Percentiles rank a stretch among this genome's conserved stretches.
These are phyloP conservation scores for Pristionchus fissidentatus DNA, from an alignment of 2,888 invertebrate genomes.

Conservation along the genomic window DNA sequence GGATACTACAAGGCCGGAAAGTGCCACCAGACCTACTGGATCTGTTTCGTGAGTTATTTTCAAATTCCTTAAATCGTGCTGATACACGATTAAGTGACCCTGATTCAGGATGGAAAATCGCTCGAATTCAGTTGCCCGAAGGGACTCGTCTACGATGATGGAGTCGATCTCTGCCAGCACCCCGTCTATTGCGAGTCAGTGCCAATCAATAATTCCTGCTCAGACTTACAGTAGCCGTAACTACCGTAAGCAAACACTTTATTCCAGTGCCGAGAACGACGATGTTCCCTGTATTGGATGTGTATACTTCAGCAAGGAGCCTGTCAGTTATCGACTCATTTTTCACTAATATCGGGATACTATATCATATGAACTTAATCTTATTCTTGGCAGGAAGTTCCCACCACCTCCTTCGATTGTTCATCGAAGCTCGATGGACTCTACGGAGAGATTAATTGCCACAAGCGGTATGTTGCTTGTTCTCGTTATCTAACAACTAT, in stretches of 20 bases:
- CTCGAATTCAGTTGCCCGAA: slow-evolving; percentile 43
- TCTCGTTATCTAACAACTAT: too few relatives aligned
- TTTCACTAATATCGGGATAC: background rate
- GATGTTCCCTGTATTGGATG: too few relatives aligned
- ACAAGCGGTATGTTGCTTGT: slow-evolving; percentile 31
- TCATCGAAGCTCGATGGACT: slow-evolving; percentile 12
- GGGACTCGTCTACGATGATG: slow-evolving; percentile 43
- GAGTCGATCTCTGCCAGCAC: slow-evolving; percentile 48
- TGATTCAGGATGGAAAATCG: slow-evolving; percentile 31
- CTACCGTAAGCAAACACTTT: too few relatives aligned
- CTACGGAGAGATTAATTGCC: slow-evolving; percentile 30
- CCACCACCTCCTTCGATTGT: slow-evolving; percentile 46
- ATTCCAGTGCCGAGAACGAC: too few relatives aligned
- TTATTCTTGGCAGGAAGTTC: background rate
- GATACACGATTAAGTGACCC: background rate
- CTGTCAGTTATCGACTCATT: background rate
- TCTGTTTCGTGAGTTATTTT: slow-evolving; percentile 49
- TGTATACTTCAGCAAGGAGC: slow-evolving; percentile 16
- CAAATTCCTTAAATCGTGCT: slow-evolving; percentile 23
- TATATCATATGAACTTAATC: too few relatives aligned
- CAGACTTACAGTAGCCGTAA: too few relatives aligned
- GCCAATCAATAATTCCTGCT: too few relatives aligned
- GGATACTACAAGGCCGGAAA: slow-evolving; percentile 52
- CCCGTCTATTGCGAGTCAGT: slow-evolving; percentile 19
- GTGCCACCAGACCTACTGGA: slow-evolving; percentile 51